Conservation (phyloP, 2,113 vertebrate species). For the Nothobranchius kuhntae region DNA sequence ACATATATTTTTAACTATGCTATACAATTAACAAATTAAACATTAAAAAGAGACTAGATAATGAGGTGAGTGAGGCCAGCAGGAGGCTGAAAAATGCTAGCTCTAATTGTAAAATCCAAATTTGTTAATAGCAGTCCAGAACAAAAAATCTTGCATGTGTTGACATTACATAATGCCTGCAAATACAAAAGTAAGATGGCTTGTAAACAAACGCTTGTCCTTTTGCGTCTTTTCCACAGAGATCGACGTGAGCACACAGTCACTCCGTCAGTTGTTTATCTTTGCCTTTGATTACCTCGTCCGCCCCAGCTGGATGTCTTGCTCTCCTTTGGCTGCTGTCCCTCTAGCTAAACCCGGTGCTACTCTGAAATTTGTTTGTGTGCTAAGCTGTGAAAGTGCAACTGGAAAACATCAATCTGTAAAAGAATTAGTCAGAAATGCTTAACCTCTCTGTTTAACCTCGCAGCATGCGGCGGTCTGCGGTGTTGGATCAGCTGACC, state of each 20-base stretch:
- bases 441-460: background rate
- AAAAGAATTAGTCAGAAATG: slow-evolving; percentile 1
- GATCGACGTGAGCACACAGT: no score
- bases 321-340: background rate
- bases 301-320: background rate
- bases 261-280: background rate
- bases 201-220: no score
- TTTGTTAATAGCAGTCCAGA: no score
- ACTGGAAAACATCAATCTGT: background rate
- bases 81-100: no score
- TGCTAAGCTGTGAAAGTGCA: background rate
- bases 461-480: slow-evolving; percentile 36
- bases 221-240: background rate
- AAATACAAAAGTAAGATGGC: no score
- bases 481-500: slow-evolving; percentile 33
- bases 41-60: no score
- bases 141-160: no score
- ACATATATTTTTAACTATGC: no score
- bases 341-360: background rate
- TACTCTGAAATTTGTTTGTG: background rate
- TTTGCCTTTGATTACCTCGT: slow-evolving; percentile 1
- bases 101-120: no score
- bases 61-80: no score
- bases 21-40: no score
- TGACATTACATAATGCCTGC: background rate